Conservation (phyloP, 2,797 vertebrate species). For the Sphenopsis melanotis region DNA sequence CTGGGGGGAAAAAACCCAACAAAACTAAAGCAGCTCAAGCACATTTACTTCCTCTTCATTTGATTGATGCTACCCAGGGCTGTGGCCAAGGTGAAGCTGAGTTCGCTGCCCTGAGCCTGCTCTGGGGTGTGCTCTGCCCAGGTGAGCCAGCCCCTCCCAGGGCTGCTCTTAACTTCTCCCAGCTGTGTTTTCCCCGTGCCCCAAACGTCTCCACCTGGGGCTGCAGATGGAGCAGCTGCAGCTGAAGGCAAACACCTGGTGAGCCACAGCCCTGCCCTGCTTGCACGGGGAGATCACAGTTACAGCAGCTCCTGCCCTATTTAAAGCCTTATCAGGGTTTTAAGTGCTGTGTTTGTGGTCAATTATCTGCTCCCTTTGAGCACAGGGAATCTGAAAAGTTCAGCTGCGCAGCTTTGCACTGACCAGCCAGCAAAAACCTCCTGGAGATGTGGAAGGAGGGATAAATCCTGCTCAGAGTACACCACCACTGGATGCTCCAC, state of each 20-base stretch:
- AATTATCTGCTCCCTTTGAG: not conserved
- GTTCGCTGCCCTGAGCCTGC: not conserved
- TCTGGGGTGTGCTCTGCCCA: not conserved
- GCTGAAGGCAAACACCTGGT: slow-evolving; percentile 82
- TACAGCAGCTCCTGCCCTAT: not conserved
- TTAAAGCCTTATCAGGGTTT: not conserved
- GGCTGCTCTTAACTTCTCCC: slow-evolving; percentile 72
- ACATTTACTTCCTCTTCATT: not conserved
- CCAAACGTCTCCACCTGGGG: slow-evolving; percentile 80
- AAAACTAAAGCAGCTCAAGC: not conserved
- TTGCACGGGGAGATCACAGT: not conserved
- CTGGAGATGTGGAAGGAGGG: not conserved
- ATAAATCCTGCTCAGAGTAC: not conserved
- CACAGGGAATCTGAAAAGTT: not conserved
- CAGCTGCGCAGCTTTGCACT: not conserved
- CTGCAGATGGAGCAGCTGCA: slow-evolving; percentile 88
- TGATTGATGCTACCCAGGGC: not conserved
- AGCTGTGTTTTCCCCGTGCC: slow-evolving; percentile 85
- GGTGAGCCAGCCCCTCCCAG: slow-evolving; percentile 40
- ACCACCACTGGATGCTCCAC: fast-evolving
- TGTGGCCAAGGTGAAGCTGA: not conserved
- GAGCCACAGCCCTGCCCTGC: not conserved
- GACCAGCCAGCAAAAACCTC: not conserved
- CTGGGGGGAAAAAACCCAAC: not conserved
- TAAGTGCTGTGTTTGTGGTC: not conserved